Base-by-base conservation (phyloP, 2,888 invertebrate species). In the Leptinotarsa tumamoca region DNA sequence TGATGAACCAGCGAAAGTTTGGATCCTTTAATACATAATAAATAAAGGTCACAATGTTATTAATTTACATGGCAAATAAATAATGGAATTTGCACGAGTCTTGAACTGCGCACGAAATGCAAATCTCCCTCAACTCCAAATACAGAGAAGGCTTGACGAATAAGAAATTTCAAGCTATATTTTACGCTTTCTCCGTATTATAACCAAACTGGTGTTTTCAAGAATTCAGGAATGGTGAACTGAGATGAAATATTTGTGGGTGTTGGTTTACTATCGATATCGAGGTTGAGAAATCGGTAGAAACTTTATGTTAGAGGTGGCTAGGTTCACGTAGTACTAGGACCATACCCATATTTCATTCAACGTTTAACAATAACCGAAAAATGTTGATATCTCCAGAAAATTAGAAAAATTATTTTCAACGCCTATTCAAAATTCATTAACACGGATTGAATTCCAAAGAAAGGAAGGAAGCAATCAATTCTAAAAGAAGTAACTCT, bases 11-110 rank as follows among this genome's bases (percentile, higher is more conserved):
- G 73, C 67, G 76, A 76, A 76, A 76, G 76, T 76, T 76, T 68
- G 72, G 72, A 67, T 67, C 52, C 68, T 72, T 63, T 43, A 33
- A 72, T 71, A 52, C 75, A 68, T 72, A 72, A 75, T 63, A 70
- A 68, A 68, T 72, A 76, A 76, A 76, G 76, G 76, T 76, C 73
- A 70, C 56, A 70, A 70, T 68, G 76, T 73, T 72, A 73, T 70
- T 73, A 51, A 70, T 70, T 66, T 76, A 61, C 70, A 73, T 70
- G 68, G 51, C 66, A 69, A 72, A 72, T 67, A 33, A 67, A 72
- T 72, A 54, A 54, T 23, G 72, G 67, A 54, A 58, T 43, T 63
- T 63, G 63, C 33, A 63, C 63, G 63, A 63, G 27, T 63, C 63
- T 43, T 33, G 33, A 63, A 33, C n/a, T 63, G 7, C 43, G 63